Evolutionary conservation across 2,113 vertebrate genomes (phyloP).

Genomic region (Rhabdornis inornatus): DNA sequence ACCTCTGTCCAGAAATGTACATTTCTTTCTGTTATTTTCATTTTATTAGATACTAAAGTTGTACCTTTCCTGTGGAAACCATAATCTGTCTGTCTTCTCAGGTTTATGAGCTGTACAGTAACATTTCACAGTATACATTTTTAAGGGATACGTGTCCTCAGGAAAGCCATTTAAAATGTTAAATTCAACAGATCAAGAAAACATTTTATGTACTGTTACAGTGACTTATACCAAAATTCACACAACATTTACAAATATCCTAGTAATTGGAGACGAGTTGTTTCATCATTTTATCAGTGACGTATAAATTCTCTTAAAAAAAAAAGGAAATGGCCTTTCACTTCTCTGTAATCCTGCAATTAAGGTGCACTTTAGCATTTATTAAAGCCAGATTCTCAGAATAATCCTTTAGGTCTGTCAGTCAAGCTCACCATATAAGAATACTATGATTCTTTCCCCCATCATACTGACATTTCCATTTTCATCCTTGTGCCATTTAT

Average conservation of each 20-base stretch:
- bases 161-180: neutral
- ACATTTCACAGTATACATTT: neutral
- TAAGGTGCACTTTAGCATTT: constrained; percentile 42
- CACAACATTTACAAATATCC: neutral
- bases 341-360: constrained; percentile 47
- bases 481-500: constrained; percentile 53
- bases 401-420: constrained; percentile 44
- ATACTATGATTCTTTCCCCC: constrained; percentile 20
- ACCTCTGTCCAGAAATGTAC: neutral
- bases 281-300: neutral
- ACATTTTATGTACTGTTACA: neutral
- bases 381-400: constrained; percentile 52
- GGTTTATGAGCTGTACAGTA: neutral
- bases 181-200: neutral
- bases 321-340: neutral
- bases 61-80: neutral
- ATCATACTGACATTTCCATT: constrained; percentile 66
- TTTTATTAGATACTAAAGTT: neutral
- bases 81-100: neutral
- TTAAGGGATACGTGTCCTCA: neutral
- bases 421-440: neutral
- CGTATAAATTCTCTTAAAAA: neutral
- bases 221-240: neutral
- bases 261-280: neutral
- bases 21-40: neutral